These are phyloP conservation scores for Aleiodes sp. DNA, from an alignment of 1,140 invertebrate species.

Conservation along the genomic window DNA sequence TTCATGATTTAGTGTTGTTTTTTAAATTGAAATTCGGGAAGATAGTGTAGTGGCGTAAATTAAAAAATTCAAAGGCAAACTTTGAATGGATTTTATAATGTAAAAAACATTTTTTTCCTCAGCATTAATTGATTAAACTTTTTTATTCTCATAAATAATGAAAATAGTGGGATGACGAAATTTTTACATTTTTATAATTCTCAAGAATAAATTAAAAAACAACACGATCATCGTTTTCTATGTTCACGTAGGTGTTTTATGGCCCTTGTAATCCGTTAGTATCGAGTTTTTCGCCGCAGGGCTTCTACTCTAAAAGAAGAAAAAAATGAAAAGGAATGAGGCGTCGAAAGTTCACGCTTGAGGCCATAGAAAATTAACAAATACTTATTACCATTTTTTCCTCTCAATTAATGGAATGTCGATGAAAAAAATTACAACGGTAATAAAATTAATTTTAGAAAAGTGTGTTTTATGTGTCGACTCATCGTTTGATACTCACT, in stretches of 20 bases:
- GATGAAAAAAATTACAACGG: background rate
- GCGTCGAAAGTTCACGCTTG: conserved; percentile 1
- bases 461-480: no score
- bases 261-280: background rate
- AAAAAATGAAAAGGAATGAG: no score
- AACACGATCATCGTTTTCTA: no score
- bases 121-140: background rate
- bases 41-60: no score
- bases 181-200: no score
- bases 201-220: no score
- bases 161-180: no score
- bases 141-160: conserved; percentile 7
- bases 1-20: background rate
- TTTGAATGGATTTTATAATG: no score
- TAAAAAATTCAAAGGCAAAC: no score
- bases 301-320: background rate
- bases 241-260: conserved; percentile 14
- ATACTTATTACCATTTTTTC: background rate
- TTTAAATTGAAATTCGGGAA: no score
- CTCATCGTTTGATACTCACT: background rate
- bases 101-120: no score
- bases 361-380: background rate
- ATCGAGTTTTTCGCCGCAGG: conserved; percentile 5
- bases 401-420: background rate
- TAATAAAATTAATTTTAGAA: no score